Percentiles rank a stretch among this genome's conserved stretches.
phyloP scores from a whole-genome alignment of 2,113 vertebrate genomes.

The Neofelis nebulosa region DNA sequence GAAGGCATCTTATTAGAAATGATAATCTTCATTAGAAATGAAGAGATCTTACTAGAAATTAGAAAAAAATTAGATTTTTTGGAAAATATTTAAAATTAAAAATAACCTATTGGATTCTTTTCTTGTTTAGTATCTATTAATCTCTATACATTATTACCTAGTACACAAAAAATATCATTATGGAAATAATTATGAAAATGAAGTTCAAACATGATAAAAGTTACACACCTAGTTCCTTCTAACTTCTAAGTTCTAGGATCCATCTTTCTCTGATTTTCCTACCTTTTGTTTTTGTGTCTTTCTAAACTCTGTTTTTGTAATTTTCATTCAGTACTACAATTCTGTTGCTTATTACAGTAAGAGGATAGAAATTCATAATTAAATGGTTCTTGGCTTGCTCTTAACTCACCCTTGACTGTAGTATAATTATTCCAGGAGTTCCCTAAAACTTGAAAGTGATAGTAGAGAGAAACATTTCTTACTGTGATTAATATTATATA shows the following conservation, averaged over 20 bases:
- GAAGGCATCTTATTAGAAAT: background rate
- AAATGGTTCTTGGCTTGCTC: background rate
- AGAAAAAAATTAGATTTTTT: background rate
- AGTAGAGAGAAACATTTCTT: conserved; percentile 43
- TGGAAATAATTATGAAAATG: conserved; percentile 1
- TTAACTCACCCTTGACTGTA: background rate
- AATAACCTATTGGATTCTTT: background rate
- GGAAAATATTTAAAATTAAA: conserved; percentile 39
- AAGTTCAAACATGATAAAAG: conserved; percentile 1
- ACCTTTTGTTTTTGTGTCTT: background rate
- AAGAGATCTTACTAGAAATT: too few species aligned
- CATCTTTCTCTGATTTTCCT: conserved; percentile 22
- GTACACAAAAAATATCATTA: conserved; percentile 25
- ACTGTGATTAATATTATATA: background rate
- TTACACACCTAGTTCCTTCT: background rate
- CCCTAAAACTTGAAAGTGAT: conserved; percentile 34
- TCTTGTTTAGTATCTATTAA: conserved; percentile 27
- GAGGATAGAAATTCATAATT: conserved; percentile 11
- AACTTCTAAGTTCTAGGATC: conserved; percentile 16
- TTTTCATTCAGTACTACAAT: conserved; percentile 27
- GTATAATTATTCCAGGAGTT: background rate
- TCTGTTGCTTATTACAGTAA: background rate
- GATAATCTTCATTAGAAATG: too few species aligned
- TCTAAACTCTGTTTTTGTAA: background rate
- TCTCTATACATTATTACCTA: background rate